Percentiles rank a stretch among this genome's conserved stretches.
These are phyloP conservation scores for Syngnathus rostellatus DNA, from an alignment of 2,797 vertebrate genomes.

Conservation along the genomic window DNA sequence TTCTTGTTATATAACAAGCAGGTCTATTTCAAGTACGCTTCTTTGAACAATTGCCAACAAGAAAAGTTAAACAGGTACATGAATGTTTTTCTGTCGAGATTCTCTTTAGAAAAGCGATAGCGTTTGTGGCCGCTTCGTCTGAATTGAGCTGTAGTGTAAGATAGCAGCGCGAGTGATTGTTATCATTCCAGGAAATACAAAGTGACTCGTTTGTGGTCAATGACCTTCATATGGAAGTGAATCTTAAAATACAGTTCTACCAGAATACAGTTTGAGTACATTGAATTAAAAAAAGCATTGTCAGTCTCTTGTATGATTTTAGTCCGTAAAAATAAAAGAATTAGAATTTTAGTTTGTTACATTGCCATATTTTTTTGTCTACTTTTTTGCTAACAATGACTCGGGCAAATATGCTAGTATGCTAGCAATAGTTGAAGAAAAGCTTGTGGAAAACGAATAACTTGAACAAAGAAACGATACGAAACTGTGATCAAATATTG, in stretches of 20 bases:
- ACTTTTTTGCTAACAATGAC: neutral
- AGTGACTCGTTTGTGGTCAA: neutral
- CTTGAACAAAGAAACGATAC: neutral
- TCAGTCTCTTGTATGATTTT: no score
- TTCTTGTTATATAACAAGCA: neutral
- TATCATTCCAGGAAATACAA: neutral
- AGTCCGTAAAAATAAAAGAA: no score
- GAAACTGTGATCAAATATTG: neutral
- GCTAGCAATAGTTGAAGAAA: neutral
- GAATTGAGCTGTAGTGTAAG: neutral
- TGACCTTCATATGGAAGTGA: neutral
- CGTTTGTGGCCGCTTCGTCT: neutral
- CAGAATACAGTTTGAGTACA: no score
- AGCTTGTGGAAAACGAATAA: neutral
- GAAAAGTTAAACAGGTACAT: neutral
- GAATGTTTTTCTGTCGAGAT: neutral
- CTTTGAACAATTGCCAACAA: neutral
- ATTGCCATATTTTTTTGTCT: neutral
- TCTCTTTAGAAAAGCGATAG: neutral
- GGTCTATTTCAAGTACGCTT: neutral
- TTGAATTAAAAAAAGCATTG: no score
- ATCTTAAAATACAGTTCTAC: no score
- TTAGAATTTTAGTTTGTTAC: neutral
- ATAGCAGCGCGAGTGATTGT: neutral
- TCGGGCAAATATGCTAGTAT: no score